Conservation (phyloP, 2,888 invertebrate species). For the Melanostoma mellinum region DNA sequence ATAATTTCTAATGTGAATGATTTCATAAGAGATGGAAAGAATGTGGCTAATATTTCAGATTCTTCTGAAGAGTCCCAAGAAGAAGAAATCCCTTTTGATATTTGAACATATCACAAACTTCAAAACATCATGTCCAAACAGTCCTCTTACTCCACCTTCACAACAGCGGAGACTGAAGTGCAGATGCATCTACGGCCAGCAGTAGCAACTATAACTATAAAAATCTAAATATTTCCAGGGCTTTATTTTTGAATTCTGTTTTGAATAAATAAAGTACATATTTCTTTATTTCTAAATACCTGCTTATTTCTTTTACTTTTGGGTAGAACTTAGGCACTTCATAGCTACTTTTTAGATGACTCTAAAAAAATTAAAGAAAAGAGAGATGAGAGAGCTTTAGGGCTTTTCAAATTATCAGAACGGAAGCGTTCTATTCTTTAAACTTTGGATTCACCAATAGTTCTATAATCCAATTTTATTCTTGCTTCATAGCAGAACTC, state of each 20-base stretch:
- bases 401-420: no score
- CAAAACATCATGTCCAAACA: constrained; percentile 53
- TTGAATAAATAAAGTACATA: background rate
- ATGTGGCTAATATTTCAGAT: constrained; percentile 11
- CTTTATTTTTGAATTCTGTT: constrained; percentile 44
- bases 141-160: constrained; percentile 2
- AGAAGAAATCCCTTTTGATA: constrained; percentile 73
- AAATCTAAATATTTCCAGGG: constrained; percentile 74
- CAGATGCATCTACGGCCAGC: constrained; percentile 75
- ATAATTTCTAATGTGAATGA: constrained; percentile 75
- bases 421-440: no score
- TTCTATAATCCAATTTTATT: no score
- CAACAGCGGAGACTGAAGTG: constrained; percentile 68
- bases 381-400: background rate
- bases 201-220: constrained; percentile 75
- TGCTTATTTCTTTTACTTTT: background rate
- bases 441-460: no score
- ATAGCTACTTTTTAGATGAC: constrained; percentile 5
- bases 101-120: constrained; percentile 76
- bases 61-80: constrained; percentile 34
- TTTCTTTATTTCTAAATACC: background rate
- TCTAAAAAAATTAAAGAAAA: constrained; percentile 4
- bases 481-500: no score
- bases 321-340: background rate
- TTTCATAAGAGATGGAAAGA: constrained; percentile 73